Base-by-base conservation (phyloP, 2,888 invertebrate species). In the Sinopyrophorus schimmeli region DNA sequence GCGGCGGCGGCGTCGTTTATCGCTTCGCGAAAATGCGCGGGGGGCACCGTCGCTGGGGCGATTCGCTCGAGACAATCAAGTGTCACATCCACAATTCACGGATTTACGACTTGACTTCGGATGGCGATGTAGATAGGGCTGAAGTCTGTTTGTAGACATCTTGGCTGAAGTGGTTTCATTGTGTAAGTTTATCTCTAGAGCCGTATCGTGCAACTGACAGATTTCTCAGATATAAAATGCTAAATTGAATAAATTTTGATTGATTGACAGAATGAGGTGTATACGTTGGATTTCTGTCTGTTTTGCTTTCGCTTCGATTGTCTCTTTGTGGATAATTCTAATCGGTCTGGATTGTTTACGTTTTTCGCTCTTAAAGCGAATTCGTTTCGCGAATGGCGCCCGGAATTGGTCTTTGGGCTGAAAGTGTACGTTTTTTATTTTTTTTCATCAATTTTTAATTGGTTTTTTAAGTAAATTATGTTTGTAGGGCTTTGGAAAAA, bases 201-300 rank as follows among this genome's bases (percentile, higher is more conserved):
- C 52, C 59, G 57, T 55, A 54, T 54, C 59, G 53, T 64, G 65
- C 61, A 56, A 55, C 60, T 64, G 65, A 66, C 66, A 64, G 61
- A 63, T 64, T 64, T 60, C 62, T 59, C 64, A 60, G 62, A 63
- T 63, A 63, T 59, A 60, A 61, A 59, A 54, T 56, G 42, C 54
- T 55, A 64, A 63, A 64, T 62, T 63, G 61, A 63, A 64, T 64
- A 60, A 59, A 62, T 62, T 58, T 55, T 60, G 59, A 62, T 62
- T 61, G 61, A 55, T 58, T 57, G 59, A 59, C 57, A 53, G 48
- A 44, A 49, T 41, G 27, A 44, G 26, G 49, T 53, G 51, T 53
- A 47, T 43, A 40, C 43, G 16, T n/a, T n/a, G 18, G 53, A 43
- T 55, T 54, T 52, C 34, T 46, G 28, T 46, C 34, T 44, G 51